phyloP scores from a whole-genome alignment of 64 coral and sea anemone genomes.

The Actinia equina region DNA sequence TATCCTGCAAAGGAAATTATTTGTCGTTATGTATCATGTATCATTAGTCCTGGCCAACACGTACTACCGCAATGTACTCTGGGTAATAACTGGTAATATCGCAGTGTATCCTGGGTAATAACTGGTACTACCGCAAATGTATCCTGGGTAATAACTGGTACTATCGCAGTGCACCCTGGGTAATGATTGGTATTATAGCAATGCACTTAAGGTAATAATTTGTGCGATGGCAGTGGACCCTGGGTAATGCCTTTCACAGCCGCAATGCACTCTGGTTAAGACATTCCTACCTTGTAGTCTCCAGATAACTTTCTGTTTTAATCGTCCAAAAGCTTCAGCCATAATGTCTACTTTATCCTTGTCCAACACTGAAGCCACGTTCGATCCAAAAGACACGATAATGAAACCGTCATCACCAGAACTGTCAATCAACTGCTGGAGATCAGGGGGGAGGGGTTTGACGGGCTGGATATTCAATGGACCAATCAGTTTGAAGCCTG shows the following conservation, averaged over 20 bases:
- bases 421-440: constrained; percentile 44
- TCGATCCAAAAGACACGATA: constrained; percentile 21
- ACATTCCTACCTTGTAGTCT: constrained; percentile 42
- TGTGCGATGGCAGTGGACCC: no score
- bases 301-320: constrained; percentile 65
- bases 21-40: background rate
- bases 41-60: no score
- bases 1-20: constrained; percentile 13
- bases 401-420: constrained; percentile 28
- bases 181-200: no score
- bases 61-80: no score
- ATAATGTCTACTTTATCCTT: constrained; percentile 40
- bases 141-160: no score
- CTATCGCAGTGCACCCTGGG: no score
- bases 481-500: constrained; percentile 52
- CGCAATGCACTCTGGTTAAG: no score
- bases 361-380: constrained; percentile 6
- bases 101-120: no score
- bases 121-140: no score
- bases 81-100: no score
- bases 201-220: no score
- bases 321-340: constrained; percentile 46
- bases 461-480: constrained; percentile 37
- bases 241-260: no score
- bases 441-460: constrained; percentile 41